A percentile compares a stretch with the other conserved stretches of the same genome.
phyloP scores from a whole-genome alignment of 1,140 invertebrate genomes.

The Hydropsyche tenuis region DNA sequence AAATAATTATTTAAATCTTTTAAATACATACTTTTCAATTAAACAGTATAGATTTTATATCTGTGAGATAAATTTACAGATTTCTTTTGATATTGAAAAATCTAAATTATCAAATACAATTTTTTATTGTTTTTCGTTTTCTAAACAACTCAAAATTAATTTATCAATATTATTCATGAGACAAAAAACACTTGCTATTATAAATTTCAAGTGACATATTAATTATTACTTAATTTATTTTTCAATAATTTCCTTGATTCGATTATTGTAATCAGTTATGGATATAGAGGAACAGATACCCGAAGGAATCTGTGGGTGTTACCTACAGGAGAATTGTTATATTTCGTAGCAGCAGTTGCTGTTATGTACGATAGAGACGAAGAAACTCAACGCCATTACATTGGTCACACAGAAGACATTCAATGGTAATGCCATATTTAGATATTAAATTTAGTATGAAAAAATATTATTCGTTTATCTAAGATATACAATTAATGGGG shows the following conservation, averaged over 20 bases:
- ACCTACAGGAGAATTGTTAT: conserved; percentile 90
- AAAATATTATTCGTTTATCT: too few relatives aligned
- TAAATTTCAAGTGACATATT: too few relatives aligned
- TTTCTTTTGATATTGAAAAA: too few relatives aligned
- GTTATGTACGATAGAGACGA: conserved; percentile 91
- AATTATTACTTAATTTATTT: too few relatives aligned
- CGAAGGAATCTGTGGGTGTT: conserved; percentile 89
- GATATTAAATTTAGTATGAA: conserved; percentile 8
- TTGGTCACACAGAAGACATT: conserved; percentile 94
- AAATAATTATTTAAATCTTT: neutral
- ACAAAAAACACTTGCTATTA: too few relatives aligned
- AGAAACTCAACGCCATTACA: conserved; percentile 90
- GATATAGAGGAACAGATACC: conserved; percentile 89
- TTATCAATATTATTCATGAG: too few relatives aligned
- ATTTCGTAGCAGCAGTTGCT: conserved; percentile 91
- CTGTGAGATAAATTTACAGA: too few relatives aligned
- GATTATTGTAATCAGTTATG: conserved; percentile 70
- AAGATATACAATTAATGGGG: too few relatives aligned
- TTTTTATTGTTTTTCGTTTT: too few relatives aligned
- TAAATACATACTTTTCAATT: neutral
- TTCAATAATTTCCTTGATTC: conserved; percentile 32
- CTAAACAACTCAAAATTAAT: too few relatives aligned
- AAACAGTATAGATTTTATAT: too few relatives aligned
- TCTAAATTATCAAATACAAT: too few relatives aligned
- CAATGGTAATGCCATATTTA: conserved; percentile 69